A percentile compares a stretch with the other conserved stretches of the same genome.
Conservation (phyloP, 2,797 vertebrate species). For the Falco columbarius region DNA sequence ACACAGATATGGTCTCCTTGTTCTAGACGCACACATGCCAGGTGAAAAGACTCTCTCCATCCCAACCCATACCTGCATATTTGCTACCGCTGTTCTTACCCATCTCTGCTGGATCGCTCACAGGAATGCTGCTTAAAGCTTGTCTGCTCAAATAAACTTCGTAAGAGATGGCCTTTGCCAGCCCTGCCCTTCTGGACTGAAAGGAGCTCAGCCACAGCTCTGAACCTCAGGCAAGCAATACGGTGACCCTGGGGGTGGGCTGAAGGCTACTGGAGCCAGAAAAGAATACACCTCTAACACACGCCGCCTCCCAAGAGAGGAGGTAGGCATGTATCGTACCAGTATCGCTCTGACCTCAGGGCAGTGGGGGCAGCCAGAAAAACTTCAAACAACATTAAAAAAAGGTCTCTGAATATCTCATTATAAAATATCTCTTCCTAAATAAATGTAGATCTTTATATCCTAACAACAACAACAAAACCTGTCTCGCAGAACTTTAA, state of each 20-base stretch:
- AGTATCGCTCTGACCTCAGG: not conserved
- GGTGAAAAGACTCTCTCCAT: not conserved
- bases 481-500: constrained; percentile 41
- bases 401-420: not conserved
- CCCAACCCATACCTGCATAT: not conserved
- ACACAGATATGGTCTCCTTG: not conserved
- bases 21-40: not conserved
- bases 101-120: not conserved
- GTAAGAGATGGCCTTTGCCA: not conserved
- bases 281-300: not conserved
- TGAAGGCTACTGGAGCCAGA: not conserved
- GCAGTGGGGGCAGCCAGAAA: not conserved
- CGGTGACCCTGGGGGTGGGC: not conserved
- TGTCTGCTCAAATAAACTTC: not conserved
- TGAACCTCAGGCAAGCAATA: not conserved
- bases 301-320: accelerated
- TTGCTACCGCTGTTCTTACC: not conserved
- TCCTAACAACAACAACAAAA: not conserved
- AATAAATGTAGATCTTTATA: not conserved
- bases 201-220: not conserved
- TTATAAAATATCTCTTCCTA: not conserved
- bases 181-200: not conserved
- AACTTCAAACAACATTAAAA: not conserved
- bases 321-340: not conserved
- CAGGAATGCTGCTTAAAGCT: not conserved